Evolutionary conservation across 2,888 invertebrate genomes (phyloP), one percentile per base, ranked within the genome.

Genomic region (Chelonus formosanus): DNA sequence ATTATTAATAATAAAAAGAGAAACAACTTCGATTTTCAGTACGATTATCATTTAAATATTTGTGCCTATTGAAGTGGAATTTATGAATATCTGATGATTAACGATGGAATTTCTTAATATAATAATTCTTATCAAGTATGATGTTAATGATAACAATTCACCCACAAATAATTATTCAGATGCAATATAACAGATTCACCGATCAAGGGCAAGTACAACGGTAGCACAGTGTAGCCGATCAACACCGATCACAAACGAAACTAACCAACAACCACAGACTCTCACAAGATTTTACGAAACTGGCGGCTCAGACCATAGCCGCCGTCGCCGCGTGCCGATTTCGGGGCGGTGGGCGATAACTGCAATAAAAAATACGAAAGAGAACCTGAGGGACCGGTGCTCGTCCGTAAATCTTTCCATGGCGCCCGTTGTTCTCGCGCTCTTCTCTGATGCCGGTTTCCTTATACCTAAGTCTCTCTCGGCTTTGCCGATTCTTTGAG

Each of bases 361-460:
- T 68, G 66, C 71, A 71, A 70, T 72, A 70, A 71, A 70, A 69
- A 69, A 70, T 63, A 70, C 68, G 67, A 70, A 36, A 58, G 68
- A 68, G 63, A 70, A 68, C 73, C 73, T 71, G 71, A 77, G 76
- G 75, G 78, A 75, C 76, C 75, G 74, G 73, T 76, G 76, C 75
- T 73, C 73, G 79, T 73, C 77, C 78, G 77, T 78, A 78, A 81
- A 80, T 80, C 78, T 79, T 66, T 70, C 70, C 68, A 63, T 60
- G 69, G 67, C 57, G 67, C 69, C 67, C 70, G 70, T 70, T 73
- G 72, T 71, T 69, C 70, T 73, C 70, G 70, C 68, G 63, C 61
- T 36, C 53, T 53, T 43, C 45, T n/a, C 40, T 61, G 43, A 34
- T 20, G 48, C 61, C 65, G 66, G 66, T 71, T 69, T 68, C 63